phyloP scores from a whole-genome alignment of 2,797 vertebrate genomes.

The Esox masquinongy region DNA sequence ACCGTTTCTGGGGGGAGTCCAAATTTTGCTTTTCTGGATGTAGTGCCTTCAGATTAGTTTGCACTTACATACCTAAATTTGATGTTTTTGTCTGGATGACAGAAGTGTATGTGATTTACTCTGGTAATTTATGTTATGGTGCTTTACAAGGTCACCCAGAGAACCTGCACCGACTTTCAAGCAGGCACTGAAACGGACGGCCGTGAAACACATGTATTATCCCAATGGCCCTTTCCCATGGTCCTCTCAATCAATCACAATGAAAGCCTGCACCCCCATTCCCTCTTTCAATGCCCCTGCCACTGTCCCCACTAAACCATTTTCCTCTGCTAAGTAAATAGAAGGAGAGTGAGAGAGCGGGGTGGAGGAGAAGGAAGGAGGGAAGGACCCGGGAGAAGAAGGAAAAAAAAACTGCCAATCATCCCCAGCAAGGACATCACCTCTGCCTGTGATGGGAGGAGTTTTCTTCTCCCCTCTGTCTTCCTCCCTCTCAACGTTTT shows the following conservation, averaged over 20 bases:
- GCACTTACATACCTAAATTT: background rate
- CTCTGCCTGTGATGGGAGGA: constrained; percentile 31
- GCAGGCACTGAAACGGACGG: constrained; percentile 39
- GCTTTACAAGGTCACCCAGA: constrained; percentile 27
- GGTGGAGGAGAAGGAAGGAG: constrained; percentile 14
- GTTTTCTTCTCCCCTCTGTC: background rate
- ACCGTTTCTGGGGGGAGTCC: background rate
- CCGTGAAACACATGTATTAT: constrained; percentile 52
- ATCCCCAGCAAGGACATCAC: constrained; percentile 37
- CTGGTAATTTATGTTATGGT: constrained; percentile 6
- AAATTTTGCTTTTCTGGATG: background rate
- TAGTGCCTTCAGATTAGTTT: too few relatives aligned
- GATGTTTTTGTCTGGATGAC: background rate
- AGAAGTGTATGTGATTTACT: background rate
- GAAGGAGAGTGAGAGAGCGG: constrained; percentile 26
- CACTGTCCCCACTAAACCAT: constrained; percentile 47
- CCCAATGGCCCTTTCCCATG: constrained; percentile 59
- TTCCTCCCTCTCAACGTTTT: constrained; percentile 17
- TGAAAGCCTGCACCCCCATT: constrained; percentile 40
- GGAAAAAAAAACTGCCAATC: constrained; percentile 55
- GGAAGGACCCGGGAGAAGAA: constrained; percentile 36
- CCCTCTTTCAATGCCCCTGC: constrained; percentile 26
- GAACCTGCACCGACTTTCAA: constrained; percentile 39
- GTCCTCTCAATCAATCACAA: constrained; percentile 64
- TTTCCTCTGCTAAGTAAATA: constrained; percentile 57